Evolutionary conservation across 2,113 vertebrate genomes (phyloP).

Genomic region (Cygnus atratus): DNA sequence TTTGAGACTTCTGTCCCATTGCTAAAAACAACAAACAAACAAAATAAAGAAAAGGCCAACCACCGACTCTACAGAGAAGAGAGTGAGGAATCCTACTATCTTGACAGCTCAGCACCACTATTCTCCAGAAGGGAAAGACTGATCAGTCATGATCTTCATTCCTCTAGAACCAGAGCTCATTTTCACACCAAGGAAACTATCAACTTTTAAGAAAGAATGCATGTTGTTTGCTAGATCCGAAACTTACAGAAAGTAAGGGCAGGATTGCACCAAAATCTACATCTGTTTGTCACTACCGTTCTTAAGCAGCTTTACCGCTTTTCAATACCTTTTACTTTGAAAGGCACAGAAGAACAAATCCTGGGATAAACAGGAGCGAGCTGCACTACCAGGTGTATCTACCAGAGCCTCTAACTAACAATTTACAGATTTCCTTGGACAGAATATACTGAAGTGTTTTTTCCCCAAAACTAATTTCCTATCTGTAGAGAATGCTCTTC

Average conservation of each 20-base stretch:
- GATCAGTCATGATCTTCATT: not conserved
- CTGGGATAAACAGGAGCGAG: not conserved
- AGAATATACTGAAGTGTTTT: not conserved
- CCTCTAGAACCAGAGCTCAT: not conserved
- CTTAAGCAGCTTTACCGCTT: not conserved
- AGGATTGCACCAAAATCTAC: not conserved
- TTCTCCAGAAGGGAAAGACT: not conserved
- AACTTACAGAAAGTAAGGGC: not conserved
- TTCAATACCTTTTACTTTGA: not conserved
- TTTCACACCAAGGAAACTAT: not conserved
- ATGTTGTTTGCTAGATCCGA: not conserved
- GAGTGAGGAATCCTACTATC: not conserved
- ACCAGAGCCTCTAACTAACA: not conserved
- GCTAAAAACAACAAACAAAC: not conserved
- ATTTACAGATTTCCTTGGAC: not conserved
- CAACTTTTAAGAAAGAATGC: not conserved
- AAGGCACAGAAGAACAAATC: not conserved
- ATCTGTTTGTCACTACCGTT: not conserved
- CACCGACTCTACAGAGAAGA: not conserved
- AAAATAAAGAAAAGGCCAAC: not conserved
- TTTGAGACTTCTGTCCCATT: not conserved
- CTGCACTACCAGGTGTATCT: not conserved
- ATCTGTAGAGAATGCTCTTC: not conserved
- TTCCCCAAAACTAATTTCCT: not conserved
- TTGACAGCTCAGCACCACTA: not conserved